These are phyloP conservation scores for Apodemia hepburni DNA, from an alignment of 2,888 invertebrate species.

Conservation along the genomic window DNA sequence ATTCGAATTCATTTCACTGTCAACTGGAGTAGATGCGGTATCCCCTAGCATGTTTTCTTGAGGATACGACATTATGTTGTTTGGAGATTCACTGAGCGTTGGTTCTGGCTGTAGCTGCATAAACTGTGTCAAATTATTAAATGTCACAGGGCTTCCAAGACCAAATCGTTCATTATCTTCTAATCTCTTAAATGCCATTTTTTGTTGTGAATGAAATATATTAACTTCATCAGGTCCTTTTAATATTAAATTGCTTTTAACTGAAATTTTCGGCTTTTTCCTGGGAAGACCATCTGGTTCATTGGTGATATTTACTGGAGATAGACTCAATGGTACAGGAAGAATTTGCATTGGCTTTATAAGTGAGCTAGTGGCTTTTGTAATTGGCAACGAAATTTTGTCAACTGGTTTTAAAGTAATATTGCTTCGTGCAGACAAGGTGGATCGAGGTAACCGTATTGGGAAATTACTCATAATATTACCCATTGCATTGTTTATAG, in stretches of 20 bases:
- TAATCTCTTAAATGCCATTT: conserved; percentile 67
- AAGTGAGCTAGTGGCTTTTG: conserved; percentile 63
- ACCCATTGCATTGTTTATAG: conserved; percentile 49
- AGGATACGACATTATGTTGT: conserved; percentile 54
- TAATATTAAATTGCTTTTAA: conserved; percentile 71
- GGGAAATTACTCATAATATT: conserved; percentile 71
- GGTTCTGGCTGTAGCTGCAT: conserved; percentile 69
- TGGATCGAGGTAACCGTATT: conserved; percentile 54
- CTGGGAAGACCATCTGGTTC: conserved; percentile 60
- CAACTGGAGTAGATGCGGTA: conserved; percentile 55
- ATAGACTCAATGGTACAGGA: conserved; percentile 64
- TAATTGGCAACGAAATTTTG: conserved; percentile 57
- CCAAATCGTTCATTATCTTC: conserved; percentile 68
- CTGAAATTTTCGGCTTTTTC: conserved; percentile 75
- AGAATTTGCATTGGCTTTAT: conserved; percentile 68
- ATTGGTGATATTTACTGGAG: conserved; percentile 52
- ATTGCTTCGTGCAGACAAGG: conserved; percentile 54
- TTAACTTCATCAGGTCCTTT: conserved; percentile 74
- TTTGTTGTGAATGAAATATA: conserved; percentile 73
- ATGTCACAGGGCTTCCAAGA: conserved; percentile 62
- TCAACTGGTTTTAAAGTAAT: conserved; percentile 63
- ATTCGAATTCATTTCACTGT: conserved; percentile 46
- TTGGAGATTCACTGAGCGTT: conserved; percentile 58
- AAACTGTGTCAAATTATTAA: conserved; percentile 70
- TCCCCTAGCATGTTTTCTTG: conserved; percentile 55